Evolutionary conservation across 2,888 invertebrate species (phyloP).

Genomic region (Drosophila picticornis): DNA sequence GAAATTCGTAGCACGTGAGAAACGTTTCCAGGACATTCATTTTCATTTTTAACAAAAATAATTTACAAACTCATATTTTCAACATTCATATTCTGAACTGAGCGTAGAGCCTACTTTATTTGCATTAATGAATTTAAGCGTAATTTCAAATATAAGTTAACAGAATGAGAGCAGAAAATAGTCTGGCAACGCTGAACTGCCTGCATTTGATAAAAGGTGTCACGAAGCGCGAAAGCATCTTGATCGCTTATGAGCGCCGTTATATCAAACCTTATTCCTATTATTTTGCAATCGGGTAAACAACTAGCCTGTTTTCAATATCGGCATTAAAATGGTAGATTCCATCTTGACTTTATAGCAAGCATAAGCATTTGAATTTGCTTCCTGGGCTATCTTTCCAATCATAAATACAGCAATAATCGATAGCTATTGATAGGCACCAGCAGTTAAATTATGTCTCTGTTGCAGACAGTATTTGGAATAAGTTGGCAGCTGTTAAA

Average conservation of each 20-base stretch:
- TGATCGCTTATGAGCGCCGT: no score
- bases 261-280: background rate
- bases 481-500: background rate
- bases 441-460: background rate
- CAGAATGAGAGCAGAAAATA: background rate
- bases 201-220: background rate
- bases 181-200: background rate
- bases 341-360: background rate
- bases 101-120: background rate
- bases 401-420: background rate
- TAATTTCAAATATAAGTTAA: background rate
- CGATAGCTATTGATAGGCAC: background rate
- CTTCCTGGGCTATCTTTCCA: background rate
- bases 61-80: background rate
- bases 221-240: background rate
- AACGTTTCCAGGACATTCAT: conserved; percentile 49
- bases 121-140: background rate
- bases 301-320: background rate
- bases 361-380: background rate
- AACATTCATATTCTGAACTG: background rate
- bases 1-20: conserved; percentile 45
- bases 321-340: background rate
- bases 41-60: conserved; percentile 6
- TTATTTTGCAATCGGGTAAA: background rate
- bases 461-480: background rate